Evolutionary conservation across 2,797 vertebrate species (phyloP).

Genomic region (Carapus acus): DNA sequence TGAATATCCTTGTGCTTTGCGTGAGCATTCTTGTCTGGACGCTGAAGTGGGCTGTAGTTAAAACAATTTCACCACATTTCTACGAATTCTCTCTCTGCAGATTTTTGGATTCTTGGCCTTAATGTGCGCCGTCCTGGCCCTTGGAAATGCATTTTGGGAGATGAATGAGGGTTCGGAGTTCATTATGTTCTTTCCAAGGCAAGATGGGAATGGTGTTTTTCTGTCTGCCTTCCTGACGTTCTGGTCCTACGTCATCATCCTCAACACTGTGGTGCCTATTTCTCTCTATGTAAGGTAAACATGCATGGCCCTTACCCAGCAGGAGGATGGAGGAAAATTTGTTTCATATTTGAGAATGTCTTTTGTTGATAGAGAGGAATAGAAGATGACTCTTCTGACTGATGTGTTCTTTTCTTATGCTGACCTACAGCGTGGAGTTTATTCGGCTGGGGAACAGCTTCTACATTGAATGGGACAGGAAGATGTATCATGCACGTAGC

Average conservation of each 20-base stretch:
- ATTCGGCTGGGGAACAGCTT: slow-evolving; percentile 93
- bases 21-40: slow-evolving; percentile 70
- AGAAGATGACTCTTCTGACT: too few species aligned
- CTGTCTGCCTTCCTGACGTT: slow-evolving; percentile 84
- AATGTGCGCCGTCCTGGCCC: slow-evolving; percentile 86
- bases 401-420: too few species aligned
- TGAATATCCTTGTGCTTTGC: slow-evolving; percentile 89
- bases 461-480: slow-evolving; percentile 94
- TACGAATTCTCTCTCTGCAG: slow-evolving; percentile 68
- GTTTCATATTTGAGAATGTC: too few species aligned
- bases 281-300: slow-evolving; percentile 91
- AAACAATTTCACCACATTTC: too few species aligned
- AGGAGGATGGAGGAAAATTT: too few species aligned
- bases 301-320: neutral
- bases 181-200: slow-evolving; percentile 80
- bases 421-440: slow-evolving; percentile 83
- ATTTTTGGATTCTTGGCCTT: slow-evolving; percentile 84
- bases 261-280: slow-evolving; percentile 96
- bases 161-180: slow-evolving; percentile 76
- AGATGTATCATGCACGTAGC: slow-evolving; percentile 82
- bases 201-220: slow-evolving; percentile 57
- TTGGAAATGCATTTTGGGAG: slow-evolving; percentile 89
- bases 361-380: too few species aligned
- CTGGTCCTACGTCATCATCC: slow-evolving; percentile 97
- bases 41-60: too few species aligned